A percentile compares a stretch with the other conserved stretches of the same genome.
Conservation (phyloP, 2,113 vertebrate species). For the Pseudorhombus dupliciocellatus region DNA sequence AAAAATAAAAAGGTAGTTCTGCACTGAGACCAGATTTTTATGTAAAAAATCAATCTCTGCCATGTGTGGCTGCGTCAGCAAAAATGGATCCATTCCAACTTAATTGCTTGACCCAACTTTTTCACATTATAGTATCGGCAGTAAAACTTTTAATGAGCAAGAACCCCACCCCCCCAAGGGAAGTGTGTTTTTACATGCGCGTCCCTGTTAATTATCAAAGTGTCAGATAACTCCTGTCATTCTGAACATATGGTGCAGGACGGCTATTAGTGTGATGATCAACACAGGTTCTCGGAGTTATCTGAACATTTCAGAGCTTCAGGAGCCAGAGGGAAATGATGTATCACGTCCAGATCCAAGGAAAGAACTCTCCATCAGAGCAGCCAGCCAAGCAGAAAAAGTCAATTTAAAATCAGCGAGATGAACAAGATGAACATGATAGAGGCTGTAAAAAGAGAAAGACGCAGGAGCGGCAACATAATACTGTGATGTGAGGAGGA, state of each 20-base stretch:
- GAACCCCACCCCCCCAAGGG: not conserved
- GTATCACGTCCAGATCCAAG: conserved; percentile 5
- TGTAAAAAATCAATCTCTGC: not conserved
- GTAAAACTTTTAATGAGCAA: not conserved
- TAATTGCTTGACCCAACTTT: not conserved
- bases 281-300: not conserved
- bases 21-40: too few relatives aligned
- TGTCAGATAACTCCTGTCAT: too few relatives aligned
- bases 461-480: not conserved
- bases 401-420: not conserved
- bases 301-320: conserved; percentile 10
- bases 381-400: not conserved
- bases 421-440: not conserved
- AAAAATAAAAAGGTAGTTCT: not conserved
- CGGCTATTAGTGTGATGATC: not conserved
- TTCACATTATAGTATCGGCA: not conserved
- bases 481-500: not conserved
- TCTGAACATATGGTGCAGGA: too few relatives aligned
- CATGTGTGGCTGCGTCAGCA: not conserved
- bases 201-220: not conserved
- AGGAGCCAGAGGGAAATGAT: conserved; percentile 5
- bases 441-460: not conserved
- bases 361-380: not conserved
- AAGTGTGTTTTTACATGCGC: not conserved
- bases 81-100: not conserved